Conservation (phyloP, 2,113 vertebrate genomes). For the Labeo catla region DNA sequence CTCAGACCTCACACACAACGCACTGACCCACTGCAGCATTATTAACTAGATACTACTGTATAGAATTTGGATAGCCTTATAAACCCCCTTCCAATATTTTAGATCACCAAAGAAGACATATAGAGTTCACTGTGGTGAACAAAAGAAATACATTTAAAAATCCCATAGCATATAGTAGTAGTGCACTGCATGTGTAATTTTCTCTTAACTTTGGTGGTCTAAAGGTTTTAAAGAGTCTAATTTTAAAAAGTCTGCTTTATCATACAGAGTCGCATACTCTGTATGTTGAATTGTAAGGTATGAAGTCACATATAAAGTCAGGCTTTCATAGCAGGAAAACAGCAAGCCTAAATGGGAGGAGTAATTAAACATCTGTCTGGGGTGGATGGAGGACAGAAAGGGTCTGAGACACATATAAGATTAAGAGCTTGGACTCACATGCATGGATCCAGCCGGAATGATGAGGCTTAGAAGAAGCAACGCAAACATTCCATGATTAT, state of each 20-base stretch:
- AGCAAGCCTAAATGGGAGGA: conserved; percentile 3
- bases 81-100: neutral
- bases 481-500: conserved; percentile 38
- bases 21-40: neutral
- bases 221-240: neutral
- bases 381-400: conserved; percentile 12
- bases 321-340: conserved; percentile 4
- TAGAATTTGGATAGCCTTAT: neutral
- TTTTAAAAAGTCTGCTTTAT: neutral
- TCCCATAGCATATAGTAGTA: neutral
- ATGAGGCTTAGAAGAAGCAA: conserved; percentile 5
- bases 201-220: conserved; percentile 18
- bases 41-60: neutral
- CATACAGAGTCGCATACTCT: neutral
- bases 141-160: neutral
- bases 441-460: neutral
- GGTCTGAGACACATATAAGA: conserved; percentile 12
- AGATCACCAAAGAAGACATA: neutral
- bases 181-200: neutral
- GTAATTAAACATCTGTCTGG: conserved; percentile 41
- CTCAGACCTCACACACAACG: conserved; percentile 11
- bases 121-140: neutral
- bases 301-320: neutral
- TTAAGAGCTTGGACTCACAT: conserved; percentile 21
- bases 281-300: neutral